Percentiles rank a stretch among this genome's conserved stretches.
Conservation (phyloP, 2,113 vertebrate species). For the Poecilia latipinna region DNA sequence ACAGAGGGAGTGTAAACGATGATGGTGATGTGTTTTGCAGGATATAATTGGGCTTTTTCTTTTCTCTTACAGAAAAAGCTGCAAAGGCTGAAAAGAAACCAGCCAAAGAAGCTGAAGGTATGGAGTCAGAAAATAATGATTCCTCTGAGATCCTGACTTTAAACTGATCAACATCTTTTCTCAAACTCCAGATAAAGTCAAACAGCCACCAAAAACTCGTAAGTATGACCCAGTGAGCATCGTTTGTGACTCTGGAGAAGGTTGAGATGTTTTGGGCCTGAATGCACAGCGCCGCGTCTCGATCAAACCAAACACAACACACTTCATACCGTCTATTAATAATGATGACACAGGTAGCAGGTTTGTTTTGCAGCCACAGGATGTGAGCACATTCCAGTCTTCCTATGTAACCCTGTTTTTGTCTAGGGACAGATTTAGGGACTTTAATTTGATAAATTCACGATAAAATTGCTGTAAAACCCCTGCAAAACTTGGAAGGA, state of each 20-base stretch:
- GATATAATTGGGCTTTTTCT: slow-evolving; percentile 19
- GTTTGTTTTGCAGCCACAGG: too few species aligned
- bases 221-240: slow-evolving; percentile 42
- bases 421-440: too few species aligned
- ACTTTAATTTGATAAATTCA: not conserved
- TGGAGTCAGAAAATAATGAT: not conserved
- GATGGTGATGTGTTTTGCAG: slow-evolving; percentile 1
- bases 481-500: too few species aligned
- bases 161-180: not conserved
- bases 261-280: not conserved
- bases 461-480: not conserved
- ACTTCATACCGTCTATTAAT: not conserved
- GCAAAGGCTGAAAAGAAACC: slow-evolving; percentile 50
- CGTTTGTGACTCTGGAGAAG: not conserved
- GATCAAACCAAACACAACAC: too few species aligned
- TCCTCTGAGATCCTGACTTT: not conserved
- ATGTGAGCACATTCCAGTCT: too few species aligned
- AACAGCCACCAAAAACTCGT: slow-evolving; percentile 56
- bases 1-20: slow-evolving; percentile 8
- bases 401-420: too few species aligned
- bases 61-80: slow-evolving; percentile 48
- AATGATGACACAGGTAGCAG: too few species aligned
- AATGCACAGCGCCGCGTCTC: not conserved
- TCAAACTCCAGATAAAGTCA: slow-evolving; percentile 56
- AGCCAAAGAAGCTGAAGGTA: slow-evolving; percentile 62